A percentile compares a stretch with the other conserved stretches of the same genome.
phyloP scores from a whole-genome alignment of 2,888 invertebrate genomes.

The Dryomyza anilis region DNA sequence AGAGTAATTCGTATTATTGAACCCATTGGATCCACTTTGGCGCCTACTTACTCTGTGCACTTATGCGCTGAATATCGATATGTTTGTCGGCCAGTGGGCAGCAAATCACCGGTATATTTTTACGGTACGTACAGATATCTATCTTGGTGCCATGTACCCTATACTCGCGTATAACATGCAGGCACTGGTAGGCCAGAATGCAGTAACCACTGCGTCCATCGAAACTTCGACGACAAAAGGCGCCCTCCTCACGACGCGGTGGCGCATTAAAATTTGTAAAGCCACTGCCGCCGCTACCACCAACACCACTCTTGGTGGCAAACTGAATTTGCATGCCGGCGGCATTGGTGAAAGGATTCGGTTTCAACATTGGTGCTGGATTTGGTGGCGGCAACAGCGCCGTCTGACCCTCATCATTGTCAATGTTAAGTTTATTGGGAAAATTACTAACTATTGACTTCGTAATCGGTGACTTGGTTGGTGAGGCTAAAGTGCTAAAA shows the following conservation, averaged over 20 bases:
- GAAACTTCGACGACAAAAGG: constrained; percentile 55
- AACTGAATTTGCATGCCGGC: constrained; percentile 26
- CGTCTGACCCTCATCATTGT: constrained; percentile 6
- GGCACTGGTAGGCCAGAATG: constrained; percentile 52
- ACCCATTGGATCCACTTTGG: not conserved
- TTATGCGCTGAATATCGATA: constrained; percentile 47
- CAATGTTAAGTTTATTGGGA: constrained; percentile 21
- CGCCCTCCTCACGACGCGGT: constrained; percentile 44
- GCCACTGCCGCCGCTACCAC: not conserved
- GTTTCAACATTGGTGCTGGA: constrained; percentile 27
- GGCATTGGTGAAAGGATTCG: constrained; percentile 24
- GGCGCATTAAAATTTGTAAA: constrained; percentile 9
- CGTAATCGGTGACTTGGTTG: not conserved
- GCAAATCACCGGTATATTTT: constrained; percentile 58
- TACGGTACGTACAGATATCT: constrained; percentile 47
- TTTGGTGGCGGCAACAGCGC: constrained; percentile 9
- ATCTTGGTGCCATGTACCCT: constrained; percentile 51
- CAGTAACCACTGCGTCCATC: constrained; percentile 58
- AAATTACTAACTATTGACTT: not conserved
- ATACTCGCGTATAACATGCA: constrained; percentile 54
- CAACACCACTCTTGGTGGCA: constrained; percentile 6
- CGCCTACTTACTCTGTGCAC: constrained; percentile 50
- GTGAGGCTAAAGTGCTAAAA: not conserved
- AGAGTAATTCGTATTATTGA: not conserved
- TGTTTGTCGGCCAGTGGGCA: constrained; percentile 55